Conservation (phyloP, 2,113 vertebrate genomes). For the Epinephelus lanceolatus region DNA sequence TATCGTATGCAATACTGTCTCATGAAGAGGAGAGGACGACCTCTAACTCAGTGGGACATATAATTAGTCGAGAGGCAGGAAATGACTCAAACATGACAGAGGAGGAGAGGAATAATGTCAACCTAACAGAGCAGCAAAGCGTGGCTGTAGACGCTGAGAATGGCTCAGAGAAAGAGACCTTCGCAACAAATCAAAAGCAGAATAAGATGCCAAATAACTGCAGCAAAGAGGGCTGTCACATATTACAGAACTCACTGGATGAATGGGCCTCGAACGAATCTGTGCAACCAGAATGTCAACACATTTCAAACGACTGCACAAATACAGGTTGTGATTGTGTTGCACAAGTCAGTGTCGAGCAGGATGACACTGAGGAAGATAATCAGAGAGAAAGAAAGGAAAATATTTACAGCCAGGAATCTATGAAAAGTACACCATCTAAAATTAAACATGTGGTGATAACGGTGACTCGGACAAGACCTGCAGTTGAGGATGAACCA, state of each 20-base stretch:
- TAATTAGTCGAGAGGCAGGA: constrained; percentile 81
- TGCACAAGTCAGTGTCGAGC: neutral
- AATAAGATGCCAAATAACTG: neutral
- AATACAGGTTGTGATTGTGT: constrained; percentile 16
- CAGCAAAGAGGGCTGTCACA: neutral
- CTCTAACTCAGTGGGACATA: constrained; percentile 65
- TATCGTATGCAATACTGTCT: constrained; percentile 4
- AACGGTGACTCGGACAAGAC: constrained; percentile 22
- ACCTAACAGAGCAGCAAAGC: constrained; percentile 23
- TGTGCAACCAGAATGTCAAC: constrained; percentile 4
- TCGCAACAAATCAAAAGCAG: constrained; percentile 14
- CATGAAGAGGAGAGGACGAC: constrained; percentile 5
- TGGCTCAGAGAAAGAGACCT: neutral
- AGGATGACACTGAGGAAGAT: constrained; percentile 1
- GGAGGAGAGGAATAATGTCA: constrained; percentile 54
- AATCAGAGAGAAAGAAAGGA: neutral
- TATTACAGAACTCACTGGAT: neutral
- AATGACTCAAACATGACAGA: constrained; percentile 82
- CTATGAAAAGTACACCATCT: neutral
- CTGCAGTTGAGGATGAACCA: constrained; percentile 25
- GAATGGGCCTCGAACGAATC: neutral
- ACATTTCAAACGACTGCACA: constrained; percentile 19
- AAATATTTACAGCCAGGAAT: neutral
- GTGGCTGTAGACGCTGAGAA: neutral
- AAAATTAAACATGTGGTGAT: constrained; percentile 29